Evolutionary conservation across 2,888 invertebrate species (phyloP), one percentile per base, ranked within the genome.

Genomic region (Harpalus rubripes): DNA sequence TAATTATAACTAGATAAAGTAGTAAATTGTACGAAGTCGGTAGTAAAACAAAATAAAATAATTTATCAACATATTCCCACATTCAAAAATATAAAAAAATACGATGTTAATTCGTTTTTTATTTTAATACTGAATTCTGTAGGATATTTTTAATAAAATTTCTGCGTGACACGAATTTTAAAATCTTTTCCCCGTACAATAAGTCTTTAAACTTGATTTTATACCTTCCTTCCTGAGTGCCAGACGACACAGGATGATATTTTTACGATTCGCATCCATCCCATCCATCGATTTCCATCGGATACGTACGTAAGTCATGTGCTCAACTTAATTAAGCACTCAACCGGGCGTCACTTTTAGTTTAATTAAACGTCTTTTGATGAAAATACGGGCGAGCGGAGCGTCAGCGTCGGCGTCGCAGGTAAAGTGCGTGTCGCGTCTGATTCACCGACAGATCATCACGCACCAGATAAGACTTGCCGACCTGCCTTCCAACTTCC

Each of bases 331-430:
- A 81, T 68, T 68, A 68, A 65, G 81, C 81, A 68, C 81, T 81
- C 81, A 81, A 52, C 68, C 68, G 15, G 18, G 56, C 68, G 65
- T 81, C 65, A 68, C 81, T 81, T 81, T 81, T 81, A 65, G 68
- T 81, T 81, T 81, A 81, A 81, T 81, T 81, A 81, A 81, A 81
- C 81, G 81, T 68, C 81, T 81, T 81, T 81, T 81, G 81, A 81
- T 52, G 81, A 68, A 81, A 81, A 81, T 81, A 81, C 81, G 58
- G 39, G 15, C 26, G 39, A 41, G 72, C 22, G 22, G 1, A 22
- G 22, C 63, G 26, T 26, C 63, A 10, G 6, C 63, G 59, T 7
- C 59, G 59, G 16, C 59, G 8, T 10, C 22, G 68, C 32, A 32
- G 32, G 68, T 68, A 68, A 39, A 68, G 68, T 39, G 68, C 63